phyloP scores from a whole-genome alignment of 2,797 vertebrate genomes.

The Acanthiza pusilla region DNA sequence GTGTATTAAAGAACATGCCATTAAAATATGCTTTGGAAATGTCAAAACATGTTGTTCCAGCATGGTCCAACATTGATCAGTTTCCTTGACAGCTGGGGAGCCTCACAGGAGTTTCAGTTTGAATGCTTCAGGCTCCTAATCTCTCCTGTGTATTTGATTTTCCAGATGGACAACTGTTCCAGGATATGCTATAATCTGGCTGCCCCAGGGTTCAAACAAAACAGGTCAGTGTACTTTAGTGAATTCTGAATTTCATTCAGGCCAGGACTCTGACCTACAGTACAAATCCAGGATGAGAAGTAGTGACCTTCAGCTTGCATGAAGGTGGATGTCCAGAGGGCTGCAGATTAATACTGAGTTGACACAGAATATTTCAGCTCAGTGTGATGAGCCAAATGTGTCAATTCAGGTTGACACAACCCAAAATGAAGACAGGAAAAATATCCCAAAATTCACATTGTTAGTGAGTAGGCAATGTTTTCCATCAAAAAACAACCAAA shows the following conservation, averaged over 20 bases:
- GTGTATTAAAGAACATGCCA: neutral
- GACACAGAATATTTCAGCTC: neutral
- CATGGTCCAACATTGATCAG: neutral
- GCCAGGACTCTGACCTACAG: neutral
- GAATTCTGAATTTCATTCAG: neutral
- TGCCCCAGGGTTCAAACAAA: neutral
- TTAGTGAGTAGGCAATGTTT: neutral
- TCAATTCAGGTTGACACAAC: neutral
- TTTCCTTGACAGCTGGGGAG: conserved; percentile 13
- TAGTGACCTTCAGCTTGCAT: neutral
- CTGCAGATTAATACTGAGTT: neutral
- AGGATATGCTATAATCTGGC: neutral
- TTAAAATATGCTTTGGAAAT: conserved; percentile 37
- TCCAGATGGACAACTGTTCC: conserved; percentile 33
- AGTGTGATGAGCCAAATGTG: neutral
- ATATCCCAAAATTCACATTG: neutral
- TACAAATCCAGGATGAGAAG: neutral
- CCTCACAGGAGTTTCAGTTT: neutral
- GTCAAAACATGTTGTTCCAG: conserved; percentile 8
- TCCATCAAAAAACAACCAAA: neutral
- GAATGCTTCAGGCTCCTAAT: neutral
- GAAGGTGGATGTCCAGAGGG: neutral
- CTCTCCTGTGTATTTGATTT: neutral
- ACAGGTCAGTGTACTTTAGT: neutral
- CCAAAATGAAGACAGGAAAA: neutral